Evolutionary conservation across 2,888 invertebrate genomes (phyloP).

Genomic region (Gymnoscelis rufifasciata): DNA sequence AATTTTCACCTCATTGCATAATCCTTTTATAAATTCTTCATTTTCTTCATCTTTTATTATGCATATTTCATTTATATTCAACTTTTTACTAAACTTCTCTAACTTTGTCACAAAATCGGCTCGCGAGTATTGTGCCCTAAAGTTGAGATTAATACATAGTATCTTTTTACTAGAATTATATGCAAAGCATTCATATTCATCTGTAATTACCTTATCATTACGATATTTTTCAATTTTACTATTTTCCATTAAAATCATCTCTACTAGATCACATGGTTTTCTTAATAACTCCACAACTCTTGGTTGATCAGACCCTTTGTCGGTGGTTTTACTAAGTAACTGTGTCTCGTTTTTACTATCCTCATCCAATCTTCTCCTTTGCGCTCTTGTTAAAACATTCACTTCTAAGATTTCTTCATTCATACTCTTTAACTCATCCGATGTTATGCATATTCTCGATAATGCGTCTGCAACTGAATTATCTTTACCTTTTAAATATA

Average conservation of each 20-base stretch:
- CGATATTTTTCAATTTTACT: slow-evolving; percentile 7
- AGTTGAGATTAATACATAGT: slow-evolving; percentile 20
- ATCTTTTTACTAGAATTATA: slow-evolving; percentile 7
- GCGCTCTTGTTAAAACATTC: slow-evolving; percentile 5
- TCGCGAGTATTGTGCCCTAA: no score
- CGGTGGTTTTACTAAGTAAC: slow-evolving; percentile 9
- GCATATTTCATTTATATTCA: no score
- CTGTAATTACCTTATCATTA: neutral
- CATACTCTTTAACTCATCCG: neutral
- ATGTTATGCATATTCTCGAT: slow-evolving; percentile 13
- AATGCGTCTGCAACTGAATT: slow-evolving; percentile 18
- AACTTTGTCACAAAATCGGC: no score
- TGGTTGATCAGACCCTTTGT: slow-evolving; percentile 25
- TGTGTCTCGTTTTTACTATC: neutral
- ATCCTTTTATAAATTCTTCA: no score
- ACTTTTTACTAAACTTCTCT: no score
- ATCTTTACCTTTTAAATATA: slow-evolving; percentile 17
- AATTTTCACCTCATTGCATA: no score
- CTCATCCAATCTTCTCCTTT: neutral
- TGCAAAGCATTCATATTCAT: slow-evolving; percentile 5
- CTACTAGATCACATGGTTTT: slow-evolving; percentile 19
- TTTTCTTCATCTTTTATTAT: no score
- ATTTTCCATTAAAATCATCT: slow-evolving; percentile 16
- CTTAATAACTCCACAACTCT: slow-evolving; percentile 22
- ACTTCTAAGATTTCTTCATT: no score